Percentiles rank a stretch among this genome's conserved stretches.
Conservation (phyloP, 2,888 invertebrate species). For the Laothoe populi region DNA sequence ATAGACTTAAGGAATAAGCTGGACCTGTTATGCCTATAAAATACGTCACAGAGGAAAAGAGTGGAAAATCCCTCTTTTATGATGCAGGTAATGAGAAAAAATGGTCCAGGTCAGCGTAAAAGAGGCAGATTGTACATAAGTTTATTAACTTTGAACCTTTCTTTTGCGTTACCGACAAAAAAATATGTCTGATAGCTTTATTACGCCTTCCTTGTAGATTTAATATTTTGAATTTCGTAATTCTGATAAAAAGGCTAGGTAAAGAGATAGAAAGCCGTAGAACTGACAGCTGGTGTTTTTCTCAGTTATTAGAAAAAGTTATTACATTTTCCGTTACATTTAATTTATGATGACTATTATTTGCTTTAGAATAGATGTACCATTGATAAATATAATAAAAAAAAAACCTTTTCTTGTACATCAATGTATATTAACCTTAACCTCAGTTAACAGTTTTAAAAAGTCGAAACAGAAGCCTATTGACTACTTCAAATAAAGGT, state of each 20-base stretch:
- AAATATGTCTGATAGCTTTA: constrained; percentile 50
- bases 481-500: too few species aligned
- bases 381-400: too few species aligned
- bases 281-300: constrained; percentile 12
- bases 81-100: constrained; percentile 74
- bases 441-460: too few species aligned
- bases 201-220: constrained; percentile 44
- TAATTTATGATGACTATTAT: neutral
- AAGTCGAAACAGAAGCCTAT: too few species aligned
- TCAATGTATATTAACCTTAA: too few species aligned
- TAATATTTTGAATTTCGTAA: constrained; percentile 43
- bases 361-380: neutral
- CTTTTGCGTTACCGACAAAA: constrained; percentile 51
- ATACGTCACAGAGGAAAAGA: constrained; percentile 51
- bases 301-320: constrained; percentile 2
- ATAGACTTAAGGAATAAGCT: constrained; percentile 48
- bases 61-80: constrained; percentile 62
- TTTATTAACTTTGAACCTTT: constrained; percentile 67
- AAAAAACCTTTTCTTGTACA: too few species aligned
- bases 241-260: constrained; percentile 28
- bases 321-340: neutral
- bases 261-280: constrained; percentile 16
- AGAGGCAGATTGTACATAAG: constrained; percentile 63
- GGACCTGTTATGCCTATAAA: constrained; percentile 54
- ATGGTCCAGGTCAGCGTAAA: constrained; percentile 64